Evolutionary conservation across 37 sponge, comb jelly and placozoan species (phyloP).

Genomic region (Lycopodina hypogea): DNA sequence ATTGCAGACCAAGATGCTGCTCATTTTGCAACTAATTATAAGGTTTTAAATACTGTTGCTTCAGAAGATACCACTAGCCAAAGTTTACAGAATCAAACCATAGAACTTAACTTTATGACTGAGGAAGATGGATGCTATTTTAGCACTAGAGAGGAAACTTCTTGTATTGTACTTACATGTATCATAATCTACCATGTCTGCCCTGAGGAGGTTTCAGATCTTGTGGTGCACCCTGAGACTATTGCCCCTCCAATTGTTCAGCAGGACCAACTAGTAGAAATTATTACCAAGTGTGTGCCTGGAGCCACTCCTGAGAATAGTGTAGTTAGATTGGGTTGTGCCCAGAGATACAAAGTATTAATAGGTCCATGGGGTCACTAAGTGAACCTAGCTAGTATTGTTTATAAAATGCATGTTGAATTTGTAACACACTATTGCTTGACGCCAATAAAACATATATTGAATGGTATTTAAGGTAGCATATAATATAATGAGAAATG

Average conservation of each 20-base stretch:
- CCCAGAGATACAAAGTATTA: too few relatives aligned
- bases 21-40: constrained; percentile 1
- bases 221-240: constrained; percentile 6
- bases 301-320: constrained; percentile 11
- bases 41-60: neutral
- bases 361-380: too few relatives aligned
- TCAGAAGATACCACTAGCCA: neutral
- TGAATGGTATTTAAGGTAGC: too few relatives aligned
- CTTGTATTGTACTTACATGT: constrained; percentile 9
- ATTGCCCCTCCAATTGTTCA: neutral
- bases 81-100: neutral
- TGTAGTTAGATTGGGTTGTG: neutral
- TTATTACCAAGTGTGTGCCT: constrained; percentile 20
- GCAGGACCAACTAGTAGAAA: neutral
- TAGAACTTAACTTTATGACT: neutral
- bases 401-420: too few relatives aligned
- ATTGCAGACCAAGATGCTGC: neutral
- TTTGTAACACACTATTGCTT: too few relatives aligned
- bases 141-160: constrained; percentile 7
- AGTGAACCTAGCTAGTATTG: too few relatives aligned
- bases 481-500: too few relatives aligned
- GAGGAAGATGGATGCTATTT: constrained; percentile 28
- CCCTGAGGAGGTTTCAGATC: neutral
- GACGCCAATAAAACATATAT: too few relatives aligned
- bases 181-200: constrained; percentile 33